A percentile compares a stretch with the other conserved stretches of the same genome.
Evolutionary conservation across 1,140 invertebrate genomes (phyloP).

Genomic region (Drosophila nebulosa): DNA sequence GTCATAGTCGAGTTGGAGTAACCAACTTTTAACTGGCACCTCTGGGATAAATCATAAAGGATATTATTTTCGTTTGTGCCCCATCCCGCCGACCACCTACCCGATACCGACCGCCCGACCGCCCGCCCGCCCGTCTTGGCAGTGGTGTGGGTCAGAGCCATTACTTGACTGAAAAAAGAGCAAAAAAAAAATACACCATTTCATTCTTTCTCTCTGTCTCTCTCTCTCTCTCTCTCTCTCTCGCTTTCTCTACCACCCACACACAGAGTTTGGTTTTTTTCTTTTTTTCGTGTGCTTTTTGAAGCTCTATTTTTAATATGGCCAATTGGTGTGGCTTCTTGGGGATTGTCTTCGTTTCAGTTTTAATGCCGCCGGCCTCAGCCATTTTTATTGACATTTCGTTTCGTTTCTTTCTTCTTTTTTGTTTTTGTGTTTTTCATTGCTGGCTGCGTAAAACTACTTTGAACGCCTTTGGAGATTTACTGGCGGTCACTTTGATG

Average conservation of each 20-base stretch:
- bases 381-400: conserved; percentile 45
- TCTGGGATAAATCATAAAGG: conserved; percentile 64
- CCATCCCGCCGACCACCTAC: too few species aligned
- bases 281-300: conserved; percentile 19
- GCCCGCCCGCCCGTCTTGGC: background rate
- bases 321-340: conserved; percentile 30
- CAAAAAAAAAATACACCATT: conserved; percentile 14
- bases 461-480: conserved; percentile 38
- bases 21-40: conserved; percentile 58
- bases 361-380: background rate
- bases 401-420: background rate
- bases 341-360: conserved; percentile 1
- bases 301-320: conserved; percentile 42
- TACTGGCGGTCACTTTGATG: conserved; percentile 29
- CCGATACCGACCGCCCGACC: too few species aligned
- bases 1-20: conserved; percentile 35
- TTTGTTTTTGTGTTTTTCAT: conserved; percentile 27
- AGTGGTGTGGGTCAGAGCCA: conserved; percentile 13
- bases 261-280: background rate
- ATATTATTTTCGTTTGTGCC: conserved; percentile 39
- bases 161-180: conserved; percentile 31
- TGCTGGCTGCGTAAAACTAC: conserved; percentile 32
- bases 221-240: too few species aligned
- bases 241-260: too few species aligned
- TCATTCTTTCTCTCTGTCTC: background rate